Conservation (phyloP, 2,113 vertebrate species). For the Tetrao urogallus region DNA sequence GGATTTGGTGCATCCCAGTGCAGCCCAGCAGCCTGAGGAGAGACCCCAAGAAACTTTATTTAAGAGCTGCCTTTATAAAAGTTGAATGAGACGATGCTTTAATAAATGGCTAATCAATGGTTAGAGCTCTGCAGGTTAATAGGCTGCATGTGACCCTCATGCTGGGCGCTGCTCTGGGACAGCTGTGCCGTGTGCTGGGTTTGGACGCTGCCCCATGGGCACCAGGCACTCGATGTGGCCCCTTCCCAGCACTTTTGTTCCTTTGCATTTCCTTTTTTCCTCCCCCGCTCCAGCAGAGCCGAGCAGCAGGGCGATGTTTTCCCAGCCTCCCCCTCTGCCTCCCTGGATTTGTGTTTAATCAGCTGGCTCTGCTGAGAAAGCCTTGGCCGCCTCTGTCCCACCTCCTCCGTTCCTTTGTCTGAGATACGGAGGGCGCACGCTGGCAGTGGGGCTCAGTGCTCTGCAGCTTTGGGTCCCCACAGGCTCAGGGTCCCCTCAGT, state of each 20-base stretch:
- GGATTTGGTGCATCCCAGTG: background rate
- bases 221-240: background rate
- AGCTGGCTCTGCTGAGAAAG: background rate
- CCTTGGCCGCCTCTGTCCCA: background rate
- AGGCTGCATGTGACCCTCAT: background rate
- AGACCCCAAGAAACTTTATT: background rate
- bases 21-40: background rate
- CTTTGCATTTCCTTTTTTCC: background rate
- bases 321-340: background rate
- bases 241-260: background rate
- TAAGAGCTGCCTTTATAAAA: background rate
- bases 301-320: background rate
- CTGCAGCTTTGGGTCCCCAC: background rate
- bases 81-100: background rate
- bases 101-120: background rate
- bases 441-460: background rate
- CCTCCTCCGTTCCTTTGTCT: background rate
- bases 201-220: background rate
- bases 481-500: background rate
- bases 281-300: background rate
- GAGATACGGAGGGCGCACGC: background rate
- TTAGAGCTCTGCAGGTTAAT: background rate
- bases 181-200: background rate
- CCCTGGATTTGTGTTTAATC: background rate
- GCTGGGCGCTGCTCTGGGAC: background rate